Evolutionary conservation across 1,140 invertebrate genomes (phyloP), one percentile per base, ranked within the genome.

Genomic region (Drosophila miranda): DNA sequence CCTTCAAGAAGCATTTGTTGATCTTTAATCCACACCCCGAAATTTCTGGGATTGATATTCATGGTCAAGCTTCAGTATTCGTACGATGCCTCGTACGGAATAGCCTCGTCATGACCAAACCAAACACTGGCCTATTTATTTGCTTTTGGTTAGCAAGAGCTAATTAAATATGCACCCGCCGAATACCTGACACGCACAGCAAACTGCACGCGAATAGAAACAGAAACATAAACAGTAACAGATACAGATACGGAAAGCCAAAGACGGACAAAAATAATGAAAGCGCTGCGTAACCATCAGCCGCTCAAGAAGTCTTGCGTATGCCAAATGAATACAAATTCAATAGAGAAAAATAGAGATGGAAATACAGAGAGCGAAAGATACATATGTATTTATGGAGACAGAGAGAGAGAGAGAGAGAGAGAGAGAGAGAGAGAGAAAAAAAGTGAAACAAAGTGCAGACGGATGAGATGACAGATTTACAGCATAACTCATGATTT

Each of bases 111-210:
- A 56, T 60, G 63, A 21, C 55, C 63, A 61, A 77, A 50, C 42
- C 23, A 26, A 26, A 26, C 42, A 60, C 11, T 72, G 68, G 78
- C 79, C 79, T 61, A 82, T 83, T 63, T 74, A 58, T 61, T 16
- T 38, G 43, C 19, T 41, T 69, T 48, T 51, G 51, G 59, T 83
- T 76, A 83, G 61, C 79, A 59, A 58, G 49, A 78, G 62, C 72
- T 83, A 84, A 84, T 83, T 83, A 86, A 59, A 74, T 74, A 86
- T 80, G 80, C 81, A 63, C 55, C 59, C 53, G 54, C 75, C 57
- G 54, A 54, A 23, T 26, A 43, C 53, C 45, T 49, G 53, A 46
- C 60, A 75, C 58, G 57, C 50, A 73, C 61, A 70, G 45, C 53
- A 59, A 60, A 45, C 67, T 50, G 49, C 57, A 69, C 45, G 55